A percentile compares a stretch with the other conserved stretches of the same genome.
These are phyloP conservation scores for Thecocarcelia acutangulata DNA, from an alignment of 2,888 invertebrate species.

Conservation along the genomic window DNA sequence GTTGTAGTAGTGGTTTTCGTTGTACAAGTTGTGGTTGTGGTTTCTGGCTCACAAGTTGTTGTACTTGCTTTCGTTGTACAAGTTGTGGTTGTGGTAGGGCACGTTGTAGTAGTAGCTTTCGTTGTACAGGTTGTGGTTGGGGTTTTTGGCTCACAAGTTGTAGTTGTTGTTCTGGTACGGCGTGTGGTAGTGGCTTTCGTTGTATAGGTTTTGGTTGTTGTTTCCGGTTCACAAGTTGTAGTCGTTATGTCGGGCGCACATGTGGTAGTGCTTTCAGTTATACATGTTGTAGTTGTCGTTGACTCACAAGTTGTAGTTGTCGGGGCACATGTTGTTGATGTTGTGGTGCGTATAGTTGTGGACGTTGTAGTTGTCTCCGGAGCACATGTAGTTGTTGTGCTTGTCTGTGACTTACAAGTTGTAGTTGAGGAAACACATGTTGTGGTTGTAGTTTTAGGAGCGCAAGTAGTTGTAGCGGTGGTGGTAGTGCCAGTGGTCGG, in stretches of 20 bases:
- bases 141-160: background rate
- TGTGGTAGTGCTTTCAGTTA: constrained; percentile 13
- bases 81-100: too few species aligned
- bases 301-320: constrained; percentile 5
- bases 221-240: background rate
- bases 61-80: background rate
- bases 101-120: too few species aligned
- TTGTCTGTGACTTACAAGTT: background rate
- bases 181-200: background rate
- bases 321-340: constrained; percentile 3
- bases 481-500: background rate
- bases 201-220: constrained; percentile 18
- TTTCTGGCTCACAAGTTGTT: background rate
- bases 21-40: constrained; percentile 7
- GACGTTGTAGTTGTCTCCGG: background rate
- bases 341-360: background rate
- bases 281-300: constrained; percentile 40
- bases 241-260: background rate
- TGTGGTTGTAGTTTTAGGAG: constrained; percentile 51
- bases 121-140: constrained; percentile 22
- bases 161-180: constrained; percentile 27
- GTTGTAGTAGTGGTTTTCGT: constrained; percentile 12
- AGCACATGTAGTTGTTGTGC: constrained; percentile 18
- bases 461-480: background rate
- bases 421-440: too few species aligned